Conservation (phyloP, 2,113 vertebrate species). For the Drymodes brunneopygia region DNA sequence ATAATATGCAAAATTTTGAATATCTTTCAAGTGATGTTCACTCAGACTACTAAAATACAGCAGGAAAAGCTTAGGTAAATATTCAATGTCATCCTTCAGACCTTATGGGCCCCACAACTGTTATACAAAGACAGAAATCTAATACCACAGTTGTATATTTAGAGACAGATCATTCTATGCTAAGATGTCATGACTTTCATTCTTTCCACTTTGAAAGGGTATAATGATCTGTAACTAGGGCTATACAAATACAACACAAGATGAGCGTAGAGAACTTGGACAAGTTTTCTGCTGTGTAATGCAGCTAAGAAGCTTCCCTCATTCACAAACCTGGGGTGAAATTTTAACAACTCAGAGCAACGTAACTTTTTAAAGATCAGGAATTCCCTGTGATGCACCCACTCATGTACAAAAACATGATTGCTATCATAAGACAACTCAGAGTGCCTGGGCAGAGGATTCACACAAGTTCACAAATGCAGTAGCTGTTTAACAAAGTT, state of each 20-base stretch:
- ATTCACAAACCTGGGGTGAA: background rate
- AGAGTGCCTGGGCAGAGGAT: background rate
- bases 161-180: background rate
- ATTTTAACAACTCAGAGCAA: background rate
- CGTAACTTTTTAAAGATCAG: background rate
- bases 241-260: background rate
- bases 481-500: background rate
- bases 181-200: background rate
- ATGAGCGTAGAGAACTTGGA: background rate
- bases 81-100: background rate
- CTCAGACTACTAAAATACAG: background rate
- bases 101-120: background rate
- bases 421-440: rapidly evolving
- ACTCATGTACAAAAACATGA: background rate
- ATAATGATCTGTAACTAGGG: background rate
- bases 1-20: background rate
- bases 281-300: background rate
- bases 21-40: background rate
- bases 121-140: background rate
- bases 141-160: background rate
- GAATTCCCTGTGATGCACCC: background rate
- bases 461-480: background rate
- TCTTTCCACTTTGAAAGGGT: background rate
- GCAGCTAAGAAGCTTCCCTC: background rate
- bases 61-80: background rate